A percentile compares a stretch with the other conserved stretches of the same genome.
These are phyloP conservation scores for Chrysopilus asiliformis DNA, from an alignment of 2,888 invertebrate genomes.

Conservation along the genomic window DNA sequence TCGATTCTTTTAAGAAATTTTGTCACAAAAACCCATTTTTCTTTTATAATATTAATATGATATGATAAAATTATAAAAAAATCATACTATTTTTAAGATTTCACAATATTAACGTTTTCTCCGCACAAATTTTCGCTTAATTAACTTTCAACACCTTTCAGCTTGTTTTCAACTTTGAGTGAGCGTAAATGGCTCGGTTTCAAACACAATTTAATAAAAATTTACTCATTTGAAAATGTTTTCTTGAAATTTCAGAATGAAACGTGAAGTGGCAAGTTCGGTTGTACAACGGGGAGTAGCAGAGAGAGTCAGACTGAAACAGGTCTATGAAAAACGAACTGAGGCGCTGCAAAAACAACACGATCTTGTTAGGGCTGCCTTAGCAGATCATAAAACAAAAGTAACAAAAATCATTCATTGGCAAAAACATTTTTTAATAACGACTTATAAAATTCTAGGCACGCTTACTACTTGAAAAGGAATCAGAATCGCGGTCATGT, in stretches of 20 bases:
- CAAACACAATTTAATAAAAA: neutral
- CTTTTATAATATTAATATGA: no score
- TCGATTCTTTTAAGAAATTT: no score
- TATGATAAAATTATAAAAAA: no score
- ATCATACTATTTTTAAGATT: no score
- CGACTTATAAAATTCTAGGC: constrained; percentile 21
- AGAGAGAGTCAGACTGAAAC: constrained; percentile 69
- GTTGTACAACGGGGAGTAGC: constrained; percentile 80
- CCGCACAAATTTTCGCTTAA: no score
- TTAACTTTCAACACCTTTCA: no score
- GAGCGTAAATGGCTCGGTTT: neutral
- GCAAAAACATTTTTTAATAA: constrained; percentile 8
- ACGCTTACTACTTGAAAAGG: constrained; percentile 34
- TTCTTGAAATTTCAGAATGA: constrained; percentile 26
- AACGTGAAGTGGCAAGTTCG: constrained; percentile 35
- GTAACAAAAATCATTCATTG: constrained; percentile 28
- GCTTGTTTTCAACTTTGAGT: no score
- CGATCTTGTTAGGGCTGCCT: constrained; percentile 55
- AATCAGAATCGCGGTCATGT: constrained; percentile 30
- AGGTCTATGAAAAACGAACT: constrained; percentile 60
- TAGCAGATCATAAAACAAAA: constrained; percentile 52
- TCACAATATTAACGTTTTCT: no score
- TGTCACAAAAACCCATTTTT: no score
- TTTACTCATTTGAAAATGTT: neutral
- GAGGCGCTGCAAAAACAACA: constrained; percentile 66